These are phyloP conservation scores for Smutsia temminckii DNA, from an alignment of 2,797 vertebrate species.

Conservation along the genomic window DNA sequence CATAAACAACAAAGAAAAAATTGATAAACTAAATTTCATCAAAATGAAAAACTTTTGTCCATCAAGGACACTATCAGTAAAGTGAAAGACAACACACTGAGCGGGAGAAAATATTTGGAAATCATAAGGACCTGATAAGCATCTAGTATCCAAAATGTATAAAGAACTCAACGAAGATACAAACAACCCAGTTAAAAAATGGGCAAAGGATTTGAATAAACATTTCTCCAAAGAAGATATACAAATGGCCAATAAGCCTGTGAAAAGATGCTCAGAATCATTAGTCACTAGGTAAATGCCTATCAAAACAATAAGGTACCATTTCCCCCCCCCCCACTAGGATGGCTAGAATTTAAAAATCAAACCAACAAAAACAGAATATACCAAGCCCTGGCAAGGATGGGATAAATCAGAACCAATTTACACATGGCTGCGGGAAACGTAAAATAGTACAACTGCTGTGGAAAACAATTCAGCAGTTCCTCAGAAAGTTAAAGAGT, in stretches of 20 bases:
- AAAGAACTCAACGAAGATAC: conserved; percentile 11
- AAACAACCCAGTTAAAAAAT: background rate
- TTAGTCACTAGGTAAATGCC: background rate
- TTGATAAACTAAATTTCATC: background rate
- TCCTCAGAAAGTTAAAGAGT: background rate
- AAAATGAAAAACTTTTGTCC: background rate
- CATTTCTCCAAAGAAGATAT: background rate
- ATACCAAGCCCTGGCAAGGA: background rate
- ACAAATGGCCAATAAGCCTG: background rate
- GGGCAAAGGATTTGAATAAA: background rate
- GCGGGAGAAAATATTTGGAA: background rate
- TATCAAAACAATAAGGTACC: background rate
- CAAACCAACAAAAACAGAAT: background rate
- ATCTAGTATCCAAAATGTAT: background rate
- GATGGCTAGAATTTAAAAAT: background rate
- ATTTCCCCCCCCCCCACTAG: background rate
- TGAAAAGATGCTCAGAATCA: background rate
- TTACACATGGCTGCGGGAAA: background rate
- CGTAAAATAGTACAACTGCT: background rate
- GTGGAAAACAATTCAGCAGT: background rate
- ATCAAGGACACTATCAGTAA: background rate
- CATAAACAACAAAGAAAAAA: conserved; percentile 7
- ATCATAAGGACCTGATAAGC: background rate
- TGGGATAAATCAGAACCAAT: background rate
- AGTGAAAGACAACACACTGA: background rate